Base-by-base conservation (phyloP, 2,797 vertebrate species). In the Lacerta bilineata region DNA sequence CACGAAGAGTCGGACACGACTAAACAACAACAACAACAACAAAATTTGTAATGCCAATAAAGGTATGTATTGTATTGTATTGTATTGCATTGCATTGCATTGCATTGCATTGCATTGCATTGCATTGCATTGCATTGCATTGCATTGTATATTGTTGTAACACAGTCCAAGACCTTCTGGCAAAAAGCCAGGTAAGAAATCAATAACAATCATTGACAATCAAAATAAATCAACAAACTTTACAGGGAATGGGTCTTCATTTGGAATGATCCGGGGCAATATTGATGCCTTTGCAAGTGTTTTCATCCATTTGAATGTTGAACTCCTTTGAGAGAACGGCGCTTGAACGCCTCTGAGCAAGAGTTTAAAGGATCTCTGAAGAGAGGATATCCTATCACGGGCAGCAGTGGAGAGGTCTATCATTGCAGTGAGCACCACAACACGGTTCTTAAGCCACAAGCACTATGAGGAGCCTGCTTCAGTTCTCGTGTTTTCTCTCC, bases 401-500 rank as follows among this genome's bases (percentile, higher is more conserved):
- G 8, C 3, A 23, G 55, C 33, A 59, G 46, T 9, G 55, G 7
- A 69, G 33, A 55, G 20, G 23, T 33, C 13, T 15, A 41, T 39
- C 25, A 17, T n/a, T 64, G 29, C 36, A 71, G 8, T 39, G 61
- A 33, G 39, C 6, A 2, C 20, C 36, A 69, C 23, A 13, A 39
- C 46, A 23, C 3, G 6, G 29, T 72, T 13, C 36, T 80, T 59
- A 74, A 41, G 27, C 59, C 50, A 39, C 17, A 36, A 55, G 10
- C 2, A 0, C 50, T 0, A 0, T 71, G 3, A 0, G 61, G 80
- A 80, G 0, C 17, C 46, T 1, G 64, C 33, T 9, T 64, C 0
- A 77, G 46, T 0, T 33, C n/a, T 8, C 3, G 39, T 69, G 61
- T 2, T 18, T 64, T 91, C 83, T 75, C 74, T 87, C 41, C 46